Base-by-base conservation (phyloP, 2,113 vertebrate species). In the Hassar affinis region DNA sequence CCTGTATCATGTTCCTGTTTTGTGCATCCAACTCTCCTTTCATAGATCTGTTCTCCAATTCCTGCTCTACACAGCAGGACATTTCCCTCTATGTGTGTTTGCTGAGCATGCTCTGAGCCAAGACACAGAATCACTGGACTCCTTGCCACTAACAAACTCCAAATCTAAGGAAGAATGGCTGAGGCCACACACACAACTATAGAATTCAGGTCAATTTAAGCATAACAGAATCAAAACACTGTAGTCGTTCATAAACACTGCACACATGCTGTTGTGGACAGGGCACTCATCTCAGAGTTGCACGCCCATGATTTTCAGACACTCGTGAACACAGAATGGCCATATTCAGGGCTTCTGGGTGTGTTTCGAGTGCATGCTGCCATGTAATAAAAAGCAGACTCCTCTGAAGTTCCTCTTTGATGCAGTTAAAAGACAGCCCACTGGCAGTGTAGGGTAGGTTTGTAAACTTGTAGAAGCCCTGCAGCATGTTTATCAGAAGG, bases 311-410 rank as follows among this genome's bases (percentile, higher is more conserved):
- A 62, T 52, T 62, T 81, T 80, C 77, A 71, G 30, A 71, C 59
- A 56, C 75, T 35, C 10, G 64, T 72, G 77, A 59, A 84, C 52
- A 74, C 22, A 59, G 64, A 52, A 38, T 5, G 54, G 77, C 54
- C 72, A 80, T 74, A 61, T 62, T 61, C 49, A 38, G 57, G 42
- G 66, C 64, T 47, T 14, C n/a, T 79, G 77, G 81, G 77, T 57
- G 77, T 79, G 30, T 74, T 82, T 86, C 69, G 52, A 84, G 82
- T 79, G 27, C 78, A 66, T 77, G 79, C 52, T 49, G 20, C 45
- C 15, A 25, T 68, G 83, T 90, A 91, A 91, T 82, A 78, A 74
- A 86, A 87, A 57, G 83, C 88, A 89, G 76, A 5, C 85, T 87
- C 35, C 82, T 84, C 82, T 84, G 74, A 88, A 78, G 72, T 5